phyloP scores from a whole-genome alignment of 2,113 vertebrate genomes.

The Ahaetulla prasina region DNA sequence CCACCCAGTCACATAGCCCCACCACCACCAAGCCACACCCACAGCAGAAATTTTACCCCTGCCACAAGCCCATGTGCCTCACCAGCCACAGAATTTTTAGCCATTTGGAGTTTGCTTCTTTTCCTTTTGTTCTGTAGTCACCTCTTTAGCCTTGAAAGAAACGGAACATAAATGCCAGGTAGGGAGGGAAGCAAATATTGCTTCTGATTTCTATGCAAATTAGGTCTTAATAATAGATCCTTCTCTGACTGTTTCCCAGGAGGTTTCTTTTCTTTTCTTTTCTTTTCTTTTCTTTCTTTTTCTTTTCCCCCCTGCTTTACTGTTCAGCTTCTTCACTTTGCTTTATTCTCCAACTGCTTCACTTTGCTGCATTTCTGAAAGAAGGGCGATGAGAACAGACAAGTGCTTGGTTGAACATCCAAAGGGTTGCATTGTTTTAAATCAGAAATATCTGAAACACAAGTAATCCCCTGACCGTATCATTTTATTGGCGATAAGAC shows the following conservation, averaged over 20 bases:
- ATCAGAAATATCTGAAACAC: constrained; percentile 55
- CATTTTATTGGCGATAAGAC: constrained; percentile 63
- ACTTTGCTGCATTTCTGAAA: constrained; percentile 47
- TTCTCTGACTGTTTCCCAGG: constrained; percentile 46
- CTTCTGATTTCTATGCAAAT: constrained; percentile 10
- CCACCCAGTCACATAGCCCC: too few relatives aligned
- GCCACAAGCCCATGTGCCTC: not conserved
- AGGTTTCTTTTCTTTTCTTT: not conserved
- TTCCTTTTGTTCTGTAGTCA: not conserved
- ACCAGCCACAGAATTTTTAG: not conserved
- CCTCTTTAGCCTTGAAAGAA: not conserved
- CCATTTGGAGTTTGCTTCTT: not conserved
- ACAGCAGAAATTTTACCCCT: too few relatives aligned
- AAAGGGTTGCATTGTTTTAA: constrained; percentile 59
- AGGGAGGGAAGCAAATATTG: not conserved
- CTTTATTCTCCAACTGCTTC: constrained; percentile 25
- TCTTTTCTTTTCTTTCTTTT: too few relatives aligned
- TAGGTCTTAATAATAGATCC: constrained; percentile 37
- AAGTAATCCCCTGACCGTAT: constrained; percentile 49
- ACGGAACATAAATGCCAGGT: not conserved
- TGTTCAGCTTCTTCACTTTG: not conserved
- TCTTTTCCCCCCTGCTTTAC: not conserved
- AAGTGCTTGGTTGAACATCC: constrained; percentile 38
- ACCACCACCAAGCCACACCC: too few relatives aligned
- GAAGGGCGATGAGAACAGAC: constrained; percentile 50